Evolutionary conservation across 53 echinoderm and acorn worm species (phyloP).

Genomic region (Echinarachnius parma): DNA sequence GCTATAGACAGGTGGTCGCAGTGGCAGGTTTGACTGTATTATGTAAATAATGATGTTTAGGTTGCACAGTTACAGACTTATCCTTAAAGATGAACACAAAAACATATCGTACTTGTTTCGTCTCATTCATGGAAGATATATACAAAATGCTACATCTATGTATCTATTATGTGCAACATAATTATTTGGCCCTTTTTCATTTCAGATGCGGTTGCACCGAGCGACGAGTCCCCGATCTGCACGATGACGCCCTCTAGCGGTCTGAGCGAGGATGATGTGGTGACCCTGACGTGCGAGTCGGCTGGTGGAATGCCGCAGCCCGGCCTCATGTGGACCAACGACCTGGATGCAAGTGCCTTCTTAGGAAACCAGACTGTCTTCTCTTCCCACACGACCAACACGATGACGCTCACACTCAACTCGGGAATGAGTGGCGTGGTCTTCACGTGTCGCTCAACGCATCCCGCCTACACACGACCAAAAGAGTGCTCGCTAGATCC

Average conservation of each 20-base stretch:
- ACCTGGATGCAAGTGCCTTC: conserved; percentile 40
- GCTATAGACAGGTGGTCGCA: no score
- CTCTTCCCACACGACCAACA: conserved; percentile 51
- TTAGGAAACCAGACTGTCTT: conserved; percentile 41
- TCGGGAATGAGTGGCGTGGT: conserved; percentile 65
- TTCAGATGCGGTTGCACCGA: conserved; percentile 70
- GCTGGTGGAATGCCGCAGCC: conserved; percentile 87
- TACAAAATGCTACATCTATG: no score
- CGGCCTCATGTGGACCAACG: conserved; percentile 65
- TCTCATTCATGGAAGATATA: no score
- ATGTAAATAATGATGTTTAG: no score
- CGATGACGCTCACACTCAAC: conserved; percentile 54
- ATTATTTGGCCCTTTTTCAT: no score
- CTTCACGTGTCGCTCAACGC: conserved; percentile 73
- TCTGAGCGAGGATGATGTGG: conserved; percentile 64
- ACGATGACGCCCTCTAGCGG: conserved; percentile 51
- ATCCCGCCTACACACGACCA: conserved; percentile 75
- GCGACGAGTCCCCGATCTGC: conserved; percentile 62
- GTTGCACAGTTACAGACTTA: no score
- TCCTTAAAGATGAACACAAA: no score
- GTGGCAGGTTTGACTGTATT: no score
- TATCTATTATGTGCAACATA: no score
- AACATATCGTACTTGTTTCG: no score
- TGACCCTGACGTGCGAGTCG: conserved; percentile 70
- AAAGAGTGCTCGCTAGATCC: conserved; percentile 64